phyloP scores from a whole-genome alignment of 2,888 invertebrate species.

The Trisateles emortualis region DNA sequence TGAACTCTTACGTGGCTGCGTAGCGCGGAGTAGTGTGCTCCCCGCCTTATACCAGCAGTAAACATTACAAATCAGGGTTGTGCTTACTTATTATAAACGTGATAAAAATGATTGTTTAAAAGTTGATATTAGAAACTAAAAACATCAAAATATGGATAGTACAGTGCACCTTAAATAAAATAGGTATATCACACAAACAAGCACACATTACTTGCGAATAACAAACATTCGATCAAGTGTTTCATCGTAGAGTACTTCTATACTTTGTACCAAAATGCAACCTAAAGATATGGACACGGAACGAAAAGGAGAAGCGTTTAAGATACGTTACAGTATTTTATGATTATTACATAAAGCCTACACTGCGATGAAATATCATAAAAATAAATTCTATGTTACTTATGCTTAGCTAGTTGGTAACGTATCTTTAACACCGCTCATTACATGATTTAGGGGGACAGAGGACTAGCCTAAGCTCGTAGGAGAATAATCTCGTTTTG shows the following conservation, averaged over 20 bases:
- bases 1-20: no score
- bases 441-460: slow-evolving; percentile 59
- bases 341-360: slow-evolving; percentile 25
- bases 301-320: slow-evolving; percentile 54
- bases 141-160: slow-evolving; percentile 15
- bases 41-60: neutral
- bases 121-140: slow-evolving; percentile 21
- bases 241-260: slow-evolving; percentile 49
- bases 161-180: slow-evolving; percentile 51
- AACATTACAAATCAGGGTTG: slow-evolving; percentile 5
- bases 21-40: no score
- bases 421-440: slow-evolving; percentile 58
- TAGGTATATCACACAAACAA: slow-evolving; percentile 62
- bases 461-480: slow-evolving; percentile 63
- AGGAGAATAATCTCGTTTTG: slow-evolving; percentile 46
- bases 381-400: slow-evolving; percentile 72
- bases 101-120: slow-evolving; percentile 13
- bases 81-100: slow-evolving; percentile 7
- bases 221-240: slow-evolving; percentile 49
- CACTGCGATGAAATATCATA: slow-evolving; percentile 54
- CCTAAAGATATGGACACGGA: slow-evolving; percentile 65
- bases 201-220: slow-evolving; percentile 59
- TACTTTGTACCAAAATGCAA: slow-evolving; percentile 82
- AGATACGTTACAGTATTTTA: slow-evolving; percentile 43
- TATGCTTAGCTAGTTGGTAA: slow-evolving; percentile 51